A percentile compares a stretch with the other conserved stretches of the same genome.
Evolutionary conservation across 2,113 vertebrate species (phyloP).

Genomic region (Columbina picui): DNA sequence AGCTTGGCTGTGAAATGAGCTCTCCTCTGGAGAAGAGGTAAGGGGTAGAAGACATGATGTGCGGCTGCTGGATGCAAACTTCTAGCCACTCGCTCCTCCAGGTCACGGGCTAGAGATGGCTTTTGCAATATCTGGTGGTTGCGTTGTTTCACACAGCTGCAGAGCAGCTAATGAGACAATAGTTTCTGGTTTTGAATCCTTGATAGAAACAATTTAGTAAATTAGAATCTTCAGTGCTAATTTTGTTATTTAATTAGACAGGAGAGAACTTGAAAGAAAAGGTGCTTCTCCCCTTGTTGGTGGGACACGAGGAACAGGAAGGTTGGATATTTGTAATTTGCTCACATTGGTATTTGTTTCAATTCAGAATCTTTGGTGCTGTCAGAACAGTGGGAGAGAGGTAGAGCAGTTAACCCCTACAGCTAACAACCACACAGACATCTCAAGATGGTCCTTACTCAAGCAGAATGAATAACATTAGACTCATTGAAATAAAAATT

Average conservation of each 20-base stretch:
- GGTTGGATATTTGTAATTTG: background rate
- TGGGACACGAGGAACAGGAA: background rate
- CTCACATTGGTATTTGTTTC: background rate
- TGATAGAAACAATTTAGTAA: background rate
- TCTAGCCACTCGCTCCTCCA: background rate
- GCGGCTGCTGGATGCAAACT: background rate
- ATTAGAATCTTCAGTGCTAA: background rate
- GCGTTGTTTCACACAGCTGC: background rate
- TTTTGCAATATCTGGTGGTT: background rate
- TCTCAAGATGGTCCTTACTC: background rate
- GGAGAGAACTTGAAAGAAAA: background rate
- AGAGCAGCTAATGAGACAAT: background rate
- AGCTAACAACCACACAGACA: background rate
- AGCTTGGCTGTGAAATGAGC: constrained; percentile 28
- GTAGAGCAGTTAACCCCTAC: background rate
- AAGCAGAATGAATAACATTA: background rate
- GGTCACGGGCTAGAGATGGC: background rate
- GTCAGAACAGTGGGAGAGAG: background rate
- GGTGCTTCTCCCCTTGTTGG: fast-evolving
- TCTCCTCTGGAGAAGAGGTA: background rate
- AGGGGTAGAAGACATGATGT: background rate
- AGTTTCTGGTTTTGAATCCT: background rate
- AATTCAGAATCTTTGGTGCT: background rate
- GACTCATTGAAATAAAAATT: background rate
- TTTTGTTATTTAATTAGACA: background rate